A percentile compares a stretch with the other conserved stretches of the same genome.
Evolutionary conservation across 2,797 vertebrate genomes (phyloP).

Genomic region (Pseudotriccus pelzelni): DNA sequence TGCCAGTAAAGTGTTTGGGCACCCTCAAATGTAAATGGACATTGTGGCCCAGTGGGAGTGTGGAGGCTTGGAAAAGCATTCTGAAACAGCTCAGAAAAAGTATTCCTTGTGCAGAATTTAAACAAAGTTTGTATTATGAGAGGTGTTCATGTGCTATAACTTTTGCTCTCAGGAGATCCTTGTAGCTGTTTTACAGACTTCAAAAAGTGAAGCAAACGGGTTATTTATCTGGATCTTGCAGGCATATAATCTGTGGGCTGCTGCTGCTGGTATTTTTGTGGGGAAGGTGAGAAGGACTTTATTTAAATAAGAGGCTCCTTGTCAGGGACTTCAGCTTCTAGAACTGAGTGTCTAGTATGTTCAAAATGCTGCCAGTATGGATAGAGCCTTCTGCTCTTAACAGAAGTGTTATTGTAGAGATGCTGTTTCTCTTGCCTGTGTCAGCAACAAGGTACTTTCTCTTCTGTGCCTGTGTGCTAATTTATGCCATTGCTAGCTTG

Average conservation of each 20-base stretch:
- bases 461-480: not conserved
- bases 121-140: not conserved
- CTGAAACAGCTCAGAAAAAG: not conserved
- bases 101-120: not conserved
- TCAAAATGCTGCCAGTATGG: not conserved
- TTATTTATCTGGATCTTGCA: not conserved
- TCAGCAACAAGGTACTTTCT: conserved; percentile 15
- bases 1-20: not conserved
- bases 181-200: not conserved
- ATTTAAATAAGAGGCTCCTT: not conserved
- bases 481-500: not conserved
- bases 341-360: not conserved
- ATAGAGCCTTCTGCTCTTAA: conserved; percentile 27
- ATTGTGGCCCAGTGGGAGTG: not conserved
- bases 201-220: not conserved
- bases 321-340: not conserved
- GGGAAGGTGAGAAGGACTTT: conserved; percentile 22
- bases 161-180: not conserved
- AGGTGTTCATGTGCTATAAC: not conserved
- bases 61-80: not conserved
- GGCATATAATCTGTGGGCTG: not conserved
- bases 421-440: conserved; percentile 17
- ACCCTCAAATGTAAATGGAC: not conserved
- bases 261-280: not conserved
- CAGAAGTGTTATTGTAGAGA: conserved; percentile 10